Conservation (phyloP, 2,797 vertebrate genomes). For the Kryptolebias ocellatus region DNA sequence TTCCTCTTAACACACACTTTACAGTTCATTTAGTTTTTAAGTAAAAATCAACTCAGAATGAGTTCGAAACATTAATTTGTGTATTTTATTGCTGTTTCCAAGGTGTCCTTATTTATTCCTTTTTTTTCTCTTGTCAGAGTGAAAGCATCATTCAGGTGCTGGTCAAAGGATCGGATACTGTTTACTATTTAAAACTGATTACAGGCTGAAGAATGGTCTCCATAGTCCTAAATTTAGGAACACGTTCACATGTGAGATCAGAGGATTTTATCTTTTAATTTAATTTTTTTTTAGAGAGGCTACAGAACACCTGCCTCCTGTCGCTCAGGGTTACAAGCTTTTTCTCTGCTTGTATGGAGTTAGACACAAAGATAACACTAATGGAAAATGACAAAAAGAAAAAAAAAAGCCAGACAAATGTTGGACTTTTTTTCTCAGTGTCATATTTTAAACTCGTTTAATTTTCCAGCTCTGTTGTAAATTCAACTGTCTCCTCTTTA, state of each 20-base stretch:
- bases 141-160: constrained; percentile 45
- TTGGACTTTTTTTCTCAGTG: constrained; percentile 32
- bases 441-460: constrained; percentile 24
- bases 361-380: constrained; percentile 40
- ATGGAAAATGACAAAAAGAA: constrained; percentile 51
- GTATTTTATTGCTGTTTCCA: constrained; percentile 9
- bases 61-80: constrained; percentile 29
- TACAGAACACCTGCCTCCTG: constrained; percentile 43
- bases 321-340: constrained; percentile 60
- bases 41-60: constrained; percentile 15
- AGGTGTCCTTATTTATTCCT: constrained; percentile 2
- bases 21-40: constrained; percentile 26
- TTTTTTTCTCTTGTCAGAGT: constrained; percentile 13
- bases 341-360: constrained; percentile 47
- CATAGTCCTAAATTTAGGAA: constrained; percentile 48
- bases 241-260: constrained; percentile 61
- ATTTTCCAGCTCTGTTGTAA: constrained; percentile 29
- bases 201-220: constrained; percentile 48
- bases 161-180: constrained; percentile 42
- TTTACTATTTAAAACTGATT: constrained; percentile 63
- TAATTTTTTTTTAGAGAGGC: constrained; percentile 22
- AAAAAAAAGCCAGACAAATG: constrained; percentile 33
- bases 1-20: constrained; percentile 32
- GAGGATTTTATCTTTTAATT: constrained; percentile 57
- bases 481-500: constrained; percentile 47